Percentiles rank a stretch among this genome's conserved stretches.
Evolutionary conservation across 2,113 vertebrate species (phyloP).

Genomic region (Ceyx margarethae): DNA sequence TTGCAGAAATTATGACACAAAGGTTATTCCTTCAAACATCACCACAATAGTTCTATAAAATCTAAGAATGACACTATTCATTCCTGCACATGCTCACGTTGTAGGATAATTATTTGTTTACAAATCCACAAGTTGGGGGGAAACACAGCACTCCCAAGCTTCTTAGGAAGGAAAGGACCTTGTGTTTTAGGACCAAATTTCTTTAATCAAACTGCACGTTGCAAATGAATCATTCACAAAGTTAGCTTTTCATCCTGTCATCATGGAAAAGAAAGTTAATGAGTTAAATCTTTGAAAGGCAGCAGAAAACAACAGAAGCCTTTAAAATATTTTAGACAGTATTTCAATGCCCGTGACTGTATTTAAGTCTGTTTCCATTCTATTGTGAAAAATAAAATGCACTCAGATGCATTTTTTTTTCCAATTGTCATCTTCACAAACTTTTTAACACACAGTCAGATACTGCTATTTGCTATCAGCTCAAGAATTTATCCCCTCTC

Average conservation of each 20-base stretch:
- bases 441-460: neutral
- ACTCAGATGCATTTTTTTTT: neutral
- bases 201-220: neutral
- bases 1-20: neutral
- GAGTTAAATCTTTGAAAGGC: neutral
- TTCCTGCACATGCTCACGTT: fast-evolving
- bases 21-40: neutral
- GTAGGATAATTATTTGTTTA: neutral
- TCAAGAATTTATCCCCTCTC: neutral
- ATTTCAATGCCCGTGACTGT: neutral
- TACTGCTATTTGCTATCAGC: neutral
- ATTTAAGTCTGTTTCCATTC: neutral
- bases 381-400: neutral
- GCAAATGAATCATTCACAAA: neutral
- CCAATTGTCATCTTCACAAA: neutral
- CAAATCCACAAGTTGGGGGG: neutral
- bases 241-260: neutral
- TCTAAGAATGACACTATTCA: fast-evolving
- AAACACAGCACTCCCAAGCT: neutral
- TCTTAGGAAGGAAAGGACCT: neutral
- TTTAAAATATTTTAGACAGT: neutral
- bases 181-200: neutral
- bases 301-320: neutral
- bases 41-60: neutral
- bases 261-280: neutral